These are phyloP conservation scores for Xiphophorus birchmanni DNA, from an alignment of 2,797 vertebrate genomes.

Conservation along the genomic window DNA sequence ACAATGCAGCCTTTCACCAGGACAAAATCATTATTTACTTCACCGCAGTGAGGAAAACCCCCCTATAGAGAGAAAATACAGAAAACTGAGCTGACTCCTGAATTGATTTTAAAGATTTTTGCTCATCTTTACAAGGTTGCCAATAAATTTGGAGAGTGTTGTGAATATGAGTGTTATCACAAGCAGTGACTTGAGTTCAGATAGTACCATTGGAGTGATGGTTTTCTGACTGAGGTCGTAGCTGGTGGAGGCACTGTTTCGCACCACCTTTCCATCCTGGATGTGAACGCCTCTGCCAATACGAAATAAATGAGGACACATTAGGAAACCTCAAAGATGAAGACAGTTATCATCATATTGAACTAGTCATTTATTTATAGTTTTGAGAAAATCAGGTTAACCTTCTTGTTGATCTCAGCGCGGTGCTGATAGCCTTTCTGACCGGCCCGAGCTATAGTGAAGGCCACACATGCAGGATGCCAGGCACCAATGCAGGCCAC, in stretches of 20 bases:
- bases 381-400: constrained; percentile 39
- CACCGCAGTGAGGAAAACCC: constrained; percentile 90
- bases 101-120: not conserved
- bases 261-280: constrained; percentile 89
- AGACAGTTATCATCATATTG: not conserved
- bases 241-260: constrained; percentile 88
- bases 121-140: not conserved
- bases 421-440: constrained; percentile 97
- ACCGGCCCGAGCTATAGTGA: constrained; percentile 90
- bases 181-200: not conserved
- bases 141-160: not conserved
- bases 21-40: constrained; percentile 92
- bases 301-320: constrained; percentile 86
- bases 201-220: constrained; percentile 88
- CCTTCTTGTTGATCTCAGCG: constrained; percentile 97
- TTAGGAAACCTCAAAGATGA: not conserved
- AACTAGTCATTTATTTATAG: not conserved
- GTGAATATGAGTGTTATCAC: not conserved
- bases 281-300: constrained; percentile 86
- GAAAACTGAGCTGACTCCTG: not conserved
- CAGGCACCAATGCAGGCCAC: constrained; percentile 97
- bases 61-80: constrained; percentile 77
- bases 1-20: constrained; percentile 94
- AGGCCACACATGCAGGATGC: constrained; percentile 91
- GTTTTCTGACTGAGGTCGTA: constrained; percentile 90